These are phyloP conservation scores for Circaetus cinerascens DNA, from an alignment of 2,113 vertebrate species.

Conservation along the genomic window DNA sequence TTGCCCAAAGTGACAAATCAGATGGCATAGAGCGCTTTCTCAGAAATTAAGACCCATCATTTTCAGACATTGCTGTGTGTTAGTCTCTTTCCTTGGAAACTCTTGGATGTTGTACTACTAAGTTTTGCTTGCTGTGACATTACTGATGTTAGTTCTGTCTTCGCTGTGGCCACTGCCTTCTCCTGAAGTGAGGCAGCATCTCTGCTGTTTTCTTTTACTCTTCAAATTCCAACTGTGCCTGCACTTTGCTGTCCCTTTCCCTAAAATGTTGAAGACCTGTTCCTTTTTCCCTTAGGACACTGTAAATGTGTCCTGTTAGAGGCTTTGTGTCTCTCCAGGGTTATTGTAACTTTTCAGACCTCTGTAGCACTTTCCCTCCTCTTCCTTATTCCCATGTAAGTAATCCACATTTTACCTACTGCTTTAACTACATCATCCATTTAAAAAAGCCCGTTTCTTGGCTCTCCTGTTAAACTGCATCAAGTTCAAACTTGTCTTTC, in stretches of 20 bases:
- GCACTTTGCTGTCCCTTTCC: not conserved
- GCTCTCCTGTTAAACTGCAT: conserved; percentile 28
- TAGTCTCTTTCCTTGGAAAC: not conserved
- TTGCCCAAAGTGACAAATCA: not conserved
- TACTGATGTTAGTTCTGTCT: not conserved
- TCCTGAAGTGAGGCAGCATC: not conserved
- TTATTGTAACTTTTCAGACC: not conserved
- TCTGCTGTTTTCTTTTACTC: not conserved
- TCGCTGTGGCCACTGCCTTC: not conserved
- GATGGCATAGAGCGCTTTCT: not conserved
- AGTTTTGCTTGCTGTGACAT: not conserved
- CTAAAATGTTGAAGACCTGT: not conserved
- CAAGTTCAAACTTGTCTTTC: conserved; percentile 48
- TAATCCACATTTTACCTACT: not conserved
- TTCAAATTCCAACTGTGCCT: not conserved
- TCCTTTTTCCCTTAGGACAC: not conserved
- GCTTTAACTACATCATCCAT: not conserved
- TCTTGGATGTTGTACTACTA: not conserved
- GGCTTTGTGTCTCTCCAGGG: not conserved
- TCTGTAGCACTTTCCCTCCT: not conserved
- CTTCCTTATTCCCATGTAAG: not conserved
- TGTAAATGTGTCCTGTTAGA: not conserved
- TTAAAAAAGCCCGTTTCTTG: conserved; percentile 38
- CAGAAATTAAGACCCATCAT: not conserved
- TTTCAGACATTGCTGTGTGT: rapidly evolving